phyloP scores from a whole-genome alignment of 2,888 invertebrate genomes.

The Dynastes hyllus region DNA sequence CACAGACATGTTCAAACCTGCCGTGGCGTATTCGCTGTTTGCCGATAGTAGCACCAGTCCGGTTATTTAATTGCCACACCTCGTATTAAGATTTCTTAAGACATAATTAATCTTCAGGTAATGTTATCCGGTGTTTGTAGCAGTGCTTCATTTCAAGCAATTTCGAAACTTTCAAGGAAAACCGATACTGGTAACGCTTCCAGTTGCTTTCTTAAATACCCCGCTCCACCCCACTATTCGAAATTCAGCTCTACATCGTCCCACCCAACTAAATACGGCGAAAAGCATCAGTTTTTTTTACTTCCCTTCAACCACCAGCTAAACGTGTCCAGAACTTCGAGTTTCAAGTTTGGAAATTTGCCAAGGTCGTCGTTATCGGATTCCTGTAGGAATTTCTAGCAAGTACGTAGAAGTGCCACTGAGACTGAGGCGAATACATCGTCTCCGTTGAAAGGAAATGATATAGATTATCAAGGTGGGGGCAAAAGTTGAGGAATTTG shows the following conservation, averaged over 20 bases:
- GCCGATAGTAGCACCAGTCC: no score
- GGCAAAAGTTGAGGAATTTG: neutral
- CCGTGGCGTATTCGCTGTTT: no score
- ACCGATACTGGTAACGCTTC: neutral
- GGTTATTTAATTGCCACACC: no score
- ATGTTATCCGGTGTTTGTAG: no score
- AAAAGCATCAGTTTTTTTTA: neutral
- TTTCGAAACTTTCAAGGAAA: neutral
- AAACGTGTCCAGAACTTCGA: conserved; percentile 3
- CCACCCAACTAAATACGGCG: neutral
- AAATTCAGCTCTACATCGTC: neutral
- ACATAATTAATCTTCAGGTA: no score
- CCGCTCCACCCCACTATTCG: neutral
- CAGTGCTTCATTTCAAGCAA: no score
- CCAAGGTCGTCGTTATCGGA: conserved; percentile 12
- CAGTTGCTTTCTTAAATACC: neutral
- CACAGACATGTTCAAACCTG: no score
- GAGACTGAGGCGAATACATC: conserved; percentile 2
- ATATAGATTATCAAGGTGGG: neutral
- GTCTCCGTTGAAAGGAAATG: neutral
- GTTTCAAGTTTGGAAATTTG: conserved; percentile 11
- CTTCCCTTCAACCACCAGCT: neutral
- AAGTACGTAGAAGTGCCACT: neutral
- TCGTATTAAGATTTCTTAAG: no score
- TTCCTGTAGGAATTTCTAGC: neutral